phyloP scores from a whole-genome alignment of 1,140 invertebrate genomes.

The Chymomyza costata region DNA sequence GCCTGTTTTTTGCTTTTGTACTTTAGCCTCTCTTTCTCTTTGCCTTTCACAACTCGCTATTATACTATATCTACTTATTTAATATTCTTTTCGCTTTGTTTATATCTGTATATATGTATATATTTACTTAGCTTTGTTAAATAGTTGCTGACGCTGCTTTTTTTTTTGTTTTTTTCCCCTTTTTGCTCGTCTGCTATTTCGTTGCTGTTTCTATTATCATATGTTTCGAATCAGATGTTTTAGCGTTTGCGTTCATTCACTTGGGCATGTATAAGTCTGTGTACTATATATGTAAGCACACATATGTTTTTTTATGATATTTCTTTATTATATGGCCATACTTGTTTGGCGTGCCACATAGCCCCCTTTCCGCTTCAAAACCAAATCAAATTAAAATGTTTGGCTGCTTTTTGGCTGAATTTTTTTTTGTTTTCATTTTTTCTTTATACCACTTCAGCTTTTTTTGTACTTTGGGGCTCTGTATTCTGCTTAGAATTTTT shows the following conservation, averaged over 20 bases:
- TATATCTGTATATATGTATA: conserved; percentile 7
- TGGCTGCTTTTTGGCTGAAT: conserved; percentile 33
- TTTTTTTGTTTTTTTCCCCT: background rate
- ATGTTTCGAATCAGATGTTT: conserved; percentile 57
- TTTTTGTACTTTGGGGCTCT: conserved; percentile 23
- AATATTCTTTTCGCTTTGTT: conserved; percentile 29
- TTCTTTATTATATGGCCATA: conserved; percentile 38
- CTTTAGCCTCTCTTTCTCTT: conserved; percentile 18
- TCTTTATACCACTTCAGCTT: conserved; percentile 45
- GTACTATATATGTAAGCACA: conserved; percentile 2
- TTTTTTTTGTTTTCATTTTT: conserved; percentile 26
- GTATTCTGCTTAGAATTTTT: too few relatives aligned
- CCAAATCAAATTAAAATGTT: conserved; percentile 44
- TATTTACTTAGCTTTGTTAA: background rate
- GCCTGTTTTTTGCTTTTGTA: conserved; percentile 20
- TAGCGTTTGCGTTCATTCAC: conserved; percentile 45
- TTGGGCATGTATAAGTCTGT: conserved; percentile 7
- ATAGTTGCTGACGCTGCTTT: background rate
- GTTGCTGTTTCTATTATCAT: conserved; percentile 27
- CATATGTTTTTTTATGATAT: conserved; percentile 31
- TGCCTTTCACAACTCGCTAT: background rate
- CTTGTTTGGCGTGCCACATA: conserved; percentile 26
- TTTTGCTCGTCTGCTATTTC: conserved; percentile 1
- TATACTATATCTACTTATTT: too few relatives aligned
- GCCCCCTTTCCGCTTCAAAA: background rate